These are phyloP conservation scores for Picathartes gymnocephalus DNA, from an alignment of 2,113 vertebrate genomes.

Conservation along the genomic window DNA sequence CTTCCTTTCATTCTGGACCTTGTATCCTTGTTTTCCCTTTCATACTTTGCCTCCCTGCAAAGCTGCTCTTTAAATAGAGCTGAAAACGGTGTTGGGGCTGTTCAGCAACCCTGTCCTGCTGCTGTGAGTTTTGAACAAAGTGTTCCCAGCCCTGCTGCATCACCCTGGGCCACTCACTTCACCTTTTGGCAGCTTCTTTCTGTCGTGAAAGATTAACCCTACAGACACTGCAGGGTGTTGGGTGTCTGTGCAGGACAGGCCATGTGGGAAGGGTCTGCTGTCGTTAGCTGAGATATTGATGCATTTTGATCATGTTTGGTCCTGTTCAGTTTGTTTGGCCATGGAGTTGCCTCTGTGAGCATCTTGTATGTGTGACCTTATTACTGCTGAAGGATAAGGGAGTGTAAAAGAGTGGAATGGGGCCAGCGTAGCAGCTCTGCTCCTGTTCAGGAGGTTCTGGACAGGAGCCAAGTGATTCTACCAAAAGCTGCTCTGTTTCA, in stretches of 20 bases:
- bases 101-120: background rate
- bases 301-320: background rate
- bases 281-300: background rate
- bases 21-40: background rate
- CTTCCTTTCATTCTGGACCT: background rate
- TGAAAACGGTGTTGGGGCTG: background rate
- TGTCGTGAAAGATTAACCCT: background rate
- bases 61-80: background rate
- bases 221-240: fast-evolving
- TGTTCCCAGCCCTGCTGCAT: background rate
- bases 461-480: slow-evolving; percentile 8
- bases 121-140: background rate
- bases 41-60: background rate
- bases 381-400: slow-evolving; percentile 15
- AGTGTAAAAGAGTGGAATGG: background rate
- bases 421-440: background rate
- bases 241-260: background rate
- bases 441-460: slow-evolving; percentile 4
- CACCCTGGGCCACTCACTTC: background rate
- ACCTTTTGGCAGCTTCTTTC: background rate
- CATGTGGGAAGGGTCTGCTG: background rate
- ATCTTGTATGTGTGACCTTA: background rate
- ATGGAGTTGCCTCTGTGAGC: background rate
- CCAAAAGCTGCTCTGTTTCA: slow-evolving; percentile 3
- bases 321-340: background rate